Evolutionary conservation across 2,113 vertebrate species (phyloP), one percentile per base, ranked within the genome.

Genomic region (Notarius quadriscutis): DNA sequence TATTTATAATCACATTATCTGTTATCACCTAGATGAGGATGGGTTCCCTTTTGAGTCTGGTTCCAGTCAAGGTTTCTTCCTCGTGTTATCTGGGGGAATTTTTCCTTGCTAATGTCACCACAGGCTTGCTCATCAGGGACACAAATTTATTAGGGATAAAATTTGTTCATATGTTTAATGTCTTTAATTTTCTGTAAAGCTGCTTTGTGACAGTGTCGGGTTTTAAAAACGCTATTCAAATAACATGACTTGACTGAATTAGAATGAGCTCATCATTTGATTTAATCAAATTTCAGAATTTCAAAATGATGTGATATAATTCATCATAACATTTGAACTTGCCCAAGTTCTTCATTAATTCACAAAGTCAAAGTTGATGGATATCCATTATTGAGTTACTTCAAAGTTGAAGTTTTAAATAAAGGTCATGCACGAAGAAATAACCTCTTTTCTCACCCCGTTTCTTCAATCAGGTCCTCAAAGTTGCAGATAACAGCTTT

Each of bases 331-430:
- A 14, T 83, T 51, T 51, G 6, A 17, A 6, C 7, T 17, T 82
- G 25, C 10, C 34, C 27, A 15, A n/a, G 8, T 51, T 67, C 41
- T 83, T 27, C 51, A 65, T 51, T 67, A 9, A 50, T 67, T 41
- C 5, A 0, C 62, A 51, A 82, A 62, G 30, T 22, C 10, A 30
- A 48, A 51, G 22, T 67, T 62, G 41, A 67, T 67, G 27, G 51
- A 30, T 11, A n/a, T 11, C 3, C 14, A 34, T 27, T 27, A n/a
- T 41, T 18, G n/a, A 34, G 27, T 53, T 53, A 18, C 5, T 71
- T 84, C 51, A 67, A 53, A 69, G n/a, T 22, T 51, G 3, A 53
- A 79, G 30, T 50, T 67, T 53, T 87, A 69, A 22, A 75, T 75
- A 51, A 77, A 50, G 22, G 11, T n/a, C 50, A 50, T 11, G 20